Conservation (phyloP, 2,888 invertebrate genomes). For the Chrysolina haemoptera region DNA sequence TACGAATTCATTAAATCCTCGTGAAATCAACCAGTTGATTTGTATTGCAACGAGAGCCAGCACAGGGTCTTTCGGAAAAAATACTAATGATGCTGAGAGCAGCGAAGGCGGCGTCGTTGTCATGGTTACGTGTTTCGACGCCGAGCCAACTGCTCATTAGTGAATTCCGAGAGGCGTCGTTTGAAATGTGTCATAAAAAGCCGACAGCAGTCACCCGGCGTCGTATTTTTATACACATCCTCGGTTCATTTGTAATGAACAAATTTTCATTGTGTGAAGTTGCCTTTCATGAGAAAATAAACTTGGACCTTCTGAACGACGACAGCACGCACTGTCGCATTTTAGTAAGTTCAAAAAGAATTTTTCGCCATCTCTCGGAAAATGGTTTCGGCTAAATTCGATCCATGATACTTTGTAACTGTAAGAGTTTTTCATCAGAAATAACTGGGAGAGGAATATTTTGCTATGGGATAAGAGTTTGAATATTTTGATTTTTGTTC, state of each 20-base stretch:
- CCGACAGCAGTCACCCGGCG: constrained; percentile 62
- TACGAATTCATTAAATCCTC: constrained; percentile 26
- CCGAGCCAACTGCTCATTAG: constrained; percentile 69
- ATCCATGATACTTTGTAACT: background rate
- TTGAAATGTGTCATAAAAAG: constrained; percentile 68
- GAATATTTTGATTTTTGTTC: too few relatives aligned
- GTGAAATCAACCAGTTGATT: constrained; percentile 35
- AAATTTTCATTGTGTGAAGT: constrained; percentile 53
- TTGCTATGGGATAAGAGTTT: too few relatives aligned
- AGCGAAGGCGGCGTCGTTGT: constrained; percentile 58
- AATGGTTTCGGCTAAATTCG: background rate
- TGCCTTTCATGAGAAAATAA: constrained; percentile 48
- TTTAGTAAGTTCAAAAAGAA: background rate
- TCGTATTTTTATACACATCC: constrained; percentile 48
- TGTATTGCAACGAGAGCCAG: constrained; percentile 34
- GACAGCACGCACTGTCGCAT: constrained; percentile 51
- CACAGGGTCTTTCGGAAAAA: constrained; percentile 27
- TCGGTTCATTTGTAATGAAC: constrained; percentile 57
- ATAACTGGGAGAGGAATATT: too few relatives aligned
- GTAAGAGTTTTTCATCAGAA: background rate
- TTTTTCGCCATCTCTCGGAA: background rate
- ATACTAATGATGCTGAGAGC: constrained; percentile 45
- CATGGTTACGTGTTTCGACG: constrained; percentile 63
- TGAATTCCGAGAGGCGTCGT: constrained; percentile 69
- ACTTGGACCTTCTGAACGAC: constrained; percentile 42